Conservation (phyloP, 1,140 invertebrate genomes). For the Acromyrmex echinatior region DNA sequence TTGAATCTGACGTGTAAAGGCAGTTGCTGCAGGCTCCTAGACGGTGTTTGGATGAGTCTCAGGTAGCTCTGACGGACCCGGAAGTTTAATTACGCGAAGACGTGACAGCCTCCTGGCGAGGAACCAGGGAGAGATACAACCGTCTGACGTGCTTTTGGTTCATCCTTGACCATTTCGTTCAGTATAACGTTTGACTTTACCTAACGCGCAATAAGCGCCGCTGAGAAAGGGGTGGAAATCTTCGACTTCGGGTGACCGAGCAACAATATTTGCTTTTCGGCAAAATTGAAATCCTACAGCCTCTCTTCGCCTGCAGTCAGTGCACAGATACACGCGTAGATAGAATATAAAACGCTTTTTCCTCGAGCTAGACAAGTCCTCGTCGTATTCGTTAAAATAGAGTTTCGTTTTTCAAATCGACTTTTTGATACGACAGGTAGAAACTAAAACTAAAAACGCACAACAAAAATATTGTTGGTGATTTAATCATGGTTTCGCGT, state of each 20-base stretch:
- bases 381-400: constrained; percentile 23
- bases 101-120: constrained; percentile 51
- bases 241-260: constrained; percentile 56
- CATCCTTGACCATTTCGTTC: constrained; percentile 63
- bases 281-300: constrained; percentile 59
- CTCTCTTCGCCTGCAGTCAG: constrained; percentile 17
- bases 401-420: constrained; percentile 52
- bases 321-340: constrained; percentile 25
- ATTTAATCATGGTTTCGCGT: constrained; percentile 33
- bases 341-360: constrained; percentile 51
- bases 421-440: constrained; percentile 22
- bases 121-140: constrained; percentile 58
- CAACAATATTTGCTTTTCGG: constrained; percentile 63
- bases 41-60: constrained; percentile 59
- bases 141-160: constrained; percentile 56
- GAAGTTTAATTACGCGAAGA: constrained; percentile 73
- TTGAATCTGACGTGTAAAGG: constrained; percentile 49
- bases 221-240: constrained; percentile 3
- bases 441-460: constrained; percentile 9
- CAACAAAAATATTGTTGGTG: constrained; percentile 19
- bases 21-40: constrained; percentile 51
- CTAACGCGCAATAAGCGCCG: constrained; percentile 51
- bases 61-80: constrained; percentile 44
- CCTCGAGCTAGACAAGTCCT: constrained; percentile 15
- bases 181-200: constrained; percentile 63